These are phyloP conservation scores for Dicyrtomina minuta DNA, from an alignment of 2,888 invertebrate species.

Conservation along the genomic window DNA sequence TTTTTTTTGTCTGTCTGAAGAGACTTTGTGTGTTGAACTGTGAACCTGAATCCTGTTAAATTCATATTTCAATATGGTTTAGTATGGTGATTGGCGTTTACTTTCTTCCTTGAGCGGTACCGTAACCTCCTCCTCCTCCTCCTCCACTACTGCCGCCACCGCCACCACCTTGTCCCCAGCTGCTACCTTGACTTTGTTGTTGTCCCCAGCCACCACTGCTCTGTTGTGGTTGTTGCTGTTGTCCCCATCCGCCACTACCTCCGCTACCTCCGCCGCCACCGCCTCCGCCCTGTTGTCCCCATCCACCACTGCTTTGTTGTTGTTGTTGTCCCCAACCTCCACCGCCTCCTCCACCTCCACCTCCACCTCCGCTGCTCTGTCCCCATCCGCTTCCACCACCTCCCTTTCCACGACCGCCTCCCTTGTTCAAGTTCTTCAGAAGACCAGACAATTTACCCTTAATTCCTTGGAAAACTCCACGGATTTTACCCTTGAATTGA, in stretches of 20 bases:
- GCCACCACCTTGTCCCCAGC: slow-evolving; percentile 25
- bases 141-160: slow-evolving; percentile 18
- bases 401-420: slow-evolving; percentile 35
- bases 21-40: slow-evolving; percentile 6
- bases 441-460: slow-evolving; percentile 34
- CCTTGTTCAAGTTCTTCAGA: slow-evolving; percentile 30
- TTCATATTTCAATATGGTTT: background rate
- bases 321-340: slow-evolving; percentile 15
- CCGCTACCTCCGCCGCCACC: slow-evolving; percentile 14
- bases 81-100: background rate
- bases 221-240: slow-evolving; percentile 4
- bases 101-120: slow-evolving; percentile 20
- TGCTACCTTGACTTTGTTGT: background rate
- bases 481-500: slow-evolving; percentile 30
- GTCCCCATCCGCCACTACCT: slow-evolving; percentile 13
- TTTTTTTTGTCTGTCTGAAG: background rate
- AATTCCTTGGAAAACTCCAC: slow-evolving; percentile 33
- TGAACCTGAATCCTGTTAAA: slow-evolving; percentile 14
- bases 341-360: slow-evolving; percentile 5
- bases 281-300: slow-evolving; percentile 5
- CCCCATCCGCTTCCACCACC: slow-evolving; percentile 26
- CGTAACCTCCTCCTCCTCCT: slow-evolving; percentile 12
- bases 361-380: slow-evolving; percentile 11
- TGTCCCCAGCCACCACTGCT: background rate
- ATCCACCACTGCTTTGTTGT: background rate